A percentile compares a stretch with the other conserved stretches of the same genome.
Conservation (phyloP, 2,888 invertebrate species). For the Eupithecia pulchellata region DNA sequence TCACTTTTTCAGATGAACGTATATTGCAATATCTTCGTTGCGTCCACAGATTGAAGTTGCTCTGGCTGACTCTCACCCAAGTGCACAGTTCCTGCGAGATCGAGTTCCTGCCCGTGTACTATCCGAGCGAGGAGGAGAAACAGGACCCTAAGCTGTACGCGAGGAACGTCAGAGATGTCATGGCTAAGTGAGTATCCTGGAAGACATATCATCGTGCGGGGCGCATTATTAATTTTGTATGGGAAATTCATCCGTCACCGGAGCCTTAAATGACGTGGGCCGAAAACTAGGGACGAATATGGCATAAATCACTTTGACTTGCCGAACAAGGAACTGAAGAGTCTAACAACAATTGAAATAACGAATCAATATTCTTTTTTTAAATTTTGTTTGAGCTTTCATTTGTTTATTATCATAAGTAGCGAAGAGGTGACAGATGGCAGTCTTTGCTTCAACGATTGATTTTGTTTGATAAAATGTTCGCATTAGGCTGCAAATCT, state of each 20-base stretch:
- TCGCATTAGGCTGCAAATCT: too few relatives aligned
- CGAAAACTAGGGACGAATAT: too few relatives aligned
- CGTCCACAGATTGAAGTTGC: slow-evolving; percentile 87
- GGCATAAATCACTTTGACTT: background rate
- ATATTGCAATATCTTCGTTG: background rate
- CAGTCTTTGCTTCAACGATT: too few relatives aligned
- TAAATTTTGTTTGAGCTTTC: too few relatives aligned
- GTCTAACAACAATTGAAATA: background rate
- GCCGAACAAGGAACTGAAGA: background rate
- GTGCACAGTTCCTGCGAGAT: slow-evolving; percentile 95
- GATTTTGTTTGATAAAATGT: too few relatives aligned
- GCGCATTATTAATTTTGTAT: too few relatives aligned
- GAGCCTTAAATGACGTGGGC: too few relatives aligned
- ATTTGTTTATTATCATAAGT: too few relatives aligned
- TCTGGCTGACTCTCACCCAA: slow-evolving; percentile 96
- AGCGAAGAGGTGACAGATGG: too few relatives aligned
- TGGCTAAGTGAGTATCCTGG: slow-evolving; percentile 96
- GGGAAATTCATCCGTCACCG: too few relatives aligned
- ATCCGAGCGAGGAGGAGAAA: slow-evolving; percentile 94
- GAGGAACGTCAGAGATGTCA: slow-evolving; percentile 94
- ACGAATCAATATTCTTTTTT: background rate
- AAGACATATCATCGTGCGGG: too few relatives aligned
- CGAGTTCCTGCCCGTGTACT: slow-evolving; percentile 96
- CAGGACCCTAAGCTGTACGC: slow-evolving; percentile 95
- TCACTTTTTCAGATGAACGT: too few relatives aligned